Conservation (phyloP, 2,797 vertebrate genomes). For the Pogoniulus pusillus region DNA sequence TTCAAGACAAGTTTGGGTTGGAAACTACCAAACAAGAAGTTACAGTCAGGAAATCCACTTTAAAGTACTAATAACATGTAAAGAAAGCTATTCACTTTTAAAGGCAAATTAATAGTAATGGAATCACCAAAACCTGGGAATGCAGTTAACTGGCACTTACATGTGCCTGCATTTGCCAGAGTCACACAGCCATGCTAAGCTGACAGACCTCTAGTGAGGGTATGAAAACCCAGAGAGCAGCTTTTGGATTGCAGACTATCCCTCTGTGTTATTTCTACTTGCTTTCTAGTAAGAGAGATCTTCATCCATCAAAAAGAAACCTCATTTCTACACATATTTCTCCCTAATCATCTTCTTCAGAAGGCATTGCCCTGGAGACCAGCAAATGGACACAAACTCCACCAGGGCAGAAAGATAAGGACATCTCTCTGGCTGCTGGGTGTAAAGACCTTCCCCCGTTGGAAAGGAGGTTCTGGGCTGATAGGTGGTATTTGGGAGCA, state of each 20-base stretch:
- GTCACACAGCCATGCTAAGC: neutral
- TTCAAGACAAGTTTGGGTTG: neutral
- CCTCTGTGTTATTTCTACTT: neutral
- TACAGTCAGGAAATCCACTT: neutral
- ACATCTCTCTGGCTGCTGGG: neutral
- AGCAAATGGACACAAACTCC: neutral
- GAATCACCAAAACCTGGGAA: neutral
- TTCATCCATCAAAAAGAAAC: slow-evolving; percentile 2
- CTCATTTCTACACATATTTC: neutral
- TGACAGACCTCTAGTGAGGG: neutral
- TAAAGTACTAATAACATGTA: neutral
- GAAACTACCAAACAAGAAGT: neutral
- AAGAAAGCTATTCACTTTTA: neutral
- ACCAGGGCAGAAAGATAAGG: neutral
- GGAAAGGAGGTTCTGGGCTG: neutral
- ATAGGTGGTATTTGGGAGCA: neutral
- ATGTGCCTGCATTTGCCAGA: neutral
- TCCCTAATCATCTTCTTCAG: neutral
- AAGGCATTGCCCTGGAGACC: slow-evolving; percentile 32
- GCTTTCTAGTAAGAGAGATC: neutral
- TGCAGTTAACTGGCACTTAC: neutral
- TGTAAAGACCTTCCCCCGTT: neutral
- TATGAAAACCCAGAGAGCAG: neutral
- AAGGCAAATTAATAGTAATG: neutral
- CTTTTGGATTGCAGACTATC: neutral